Evolutionary conservation across 2,797 vertebrate genomes (phyloP), one percentile per base, ranked within the genome.

Genomic region (Helostoma temminkii): DNA sequence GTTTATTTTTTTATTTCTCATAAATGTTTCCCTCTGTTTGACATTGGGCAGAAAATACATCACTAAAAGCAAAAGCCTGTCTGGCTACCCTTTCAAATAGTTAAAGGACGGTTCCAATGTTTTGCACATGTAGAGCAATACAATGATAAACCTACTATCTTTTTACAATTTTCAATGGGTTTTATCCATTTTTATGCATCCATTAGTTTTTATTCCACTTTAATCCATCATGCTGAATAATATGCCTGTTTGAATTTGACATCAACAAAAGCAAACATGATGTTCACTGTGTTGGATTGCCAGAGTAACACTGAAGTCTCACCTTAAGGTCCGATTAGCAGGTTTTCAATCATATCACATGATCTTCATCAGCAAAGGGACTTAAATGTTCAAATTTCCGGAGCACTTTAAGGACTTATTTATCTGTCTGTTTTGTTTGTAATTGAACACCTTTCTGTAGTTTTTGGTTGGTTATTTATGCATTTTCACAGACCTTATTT

Each of bases 21-120:
- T 25, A 21, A 30, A 32, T 62, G 7, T n/a, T 60, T 28, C 58
- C 49, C 28, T 5, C 46, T 43, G 34, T 16, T 22, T 18, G 34
- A 43, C 19, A 9, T 22, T 24, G 15, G 25, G 19, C 1, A n/a
- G 16, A 55, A 58, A 16, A n/a, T 49, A 47, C 18, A n/a, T 56
- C 4, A 45, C 25, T 26, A 54, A 52, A 63, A 60, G 8, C 42
- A 53, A 55, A 46, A 85, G 34, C 28, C 30, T 53, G 45, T 6
- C n/a, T 19, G 36, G 56, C 28, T 1, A 9, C 25, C 10, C 37
- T 53, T 0, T 60, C 11, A 25, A 4, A n/a, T 12, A 34, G n/a
- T 46, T 49, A 76, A 73, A 80, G 55, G 54, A 53, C 43, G 34
- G 8, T 71, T 71, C 26, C 49, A 61, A 1, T 42, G 61, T 76